Conservation (phyloP, 2,888 invertebrate genomes). For the Pimpla rufipes region DNA sequence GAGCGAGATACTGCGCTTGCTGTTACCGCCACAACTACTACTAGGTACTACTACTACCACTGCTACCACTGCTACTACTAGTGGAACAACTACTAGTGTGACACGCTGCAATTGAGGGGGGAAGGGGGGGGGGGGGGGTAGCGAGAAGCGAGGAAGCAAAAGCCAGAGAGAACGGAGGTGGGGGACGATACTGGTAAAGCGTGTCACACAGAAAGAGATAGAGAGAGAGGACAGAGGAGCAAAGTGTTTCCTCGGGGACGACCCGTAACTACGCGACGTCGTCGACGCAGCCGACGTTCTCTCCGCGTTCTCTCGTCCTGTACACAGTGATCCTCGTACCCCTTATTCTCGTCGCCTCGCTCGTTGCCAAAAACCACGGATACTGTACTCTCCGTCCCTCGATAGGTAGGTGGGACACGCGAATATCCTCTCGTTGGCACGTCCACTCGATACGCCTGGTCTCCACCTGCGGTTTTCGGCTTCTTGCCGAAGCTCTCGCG, state of each 20-base stretch:
- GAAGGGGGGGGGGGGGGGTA: no score
- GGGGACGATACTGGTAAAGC: slow-evolving; percentile 32
- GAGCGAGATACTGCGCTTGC: slow-evolving; percentile 38
- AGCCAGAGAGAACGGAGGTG: background rate
- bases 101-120: slow-evolving; percentile 3
- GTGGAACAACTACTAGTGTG: slow-evolving; percentile 3
- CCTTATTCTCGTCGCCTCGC: slow-evolving; percentile 32
- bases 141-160: slow-evolving; percentile 16
- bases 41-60: no score
- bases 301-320: slow-evolving; percentile 2
- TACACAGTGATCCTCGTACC: slow-evolving; percentile 31
- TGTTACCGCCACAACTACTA: slow-evolving; percentile 7
- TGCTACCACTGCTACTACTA: background rate
- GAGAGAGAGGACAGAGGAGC: slow-evolving; percentile 26
- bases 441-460: slow-evolving; percentile 61
- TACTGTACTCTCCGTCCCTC: slow-evolving; percentile 48
- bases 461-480: slow-evolving; percentile 48
- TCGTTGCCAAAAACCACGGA: slow-evolving; percentile 64
- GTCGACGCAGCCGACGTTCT: slow-evolving; percentile 25
- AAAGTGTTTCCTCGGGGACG: slow-evolving; percentile 53
- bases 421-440: slow-evolving; percentile 63
- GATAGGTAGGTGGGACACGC: slow-evolving; percentile 31
- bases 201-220: slow-evolving; percentile 14
- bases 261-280: slow-evolving; percentile 34
- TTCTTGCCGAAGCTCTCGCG: background rate